phyloP scores from a whole-genome alignment of 2,888 invertebrate genomes.

The Caenorhabditis virilis region DNA sequence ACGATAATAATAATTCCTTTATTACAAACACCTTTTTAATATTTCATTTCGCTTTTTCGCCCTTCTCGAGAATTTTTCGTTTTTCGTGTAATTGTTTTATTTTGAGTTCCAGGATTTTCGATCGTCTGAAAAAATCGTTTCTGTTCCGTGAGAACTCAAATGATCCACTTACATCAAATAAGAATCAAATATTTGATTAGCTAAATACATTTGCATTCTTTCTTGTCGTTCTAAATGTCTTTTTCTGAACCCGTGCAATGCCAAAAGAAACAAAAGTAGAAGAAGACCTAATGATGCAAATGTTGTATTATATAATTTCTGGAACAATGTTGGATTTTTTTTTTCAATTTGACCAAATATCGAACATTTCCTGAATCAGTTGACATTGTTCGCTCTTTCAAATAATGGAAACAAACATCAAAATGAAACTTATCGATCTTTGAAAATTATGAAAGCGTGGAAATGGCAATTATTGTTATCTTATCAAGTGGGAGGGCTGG shows the following conservation, averaged over 20 bases:
- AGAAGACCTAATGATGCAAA: no score
- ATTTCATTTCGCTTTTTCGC: neutral
- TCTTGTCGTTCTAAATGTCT: constrained; percentile 13
- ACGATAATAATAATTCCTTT: no score
- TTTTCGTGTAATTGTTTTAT: constrained; percentile 18
- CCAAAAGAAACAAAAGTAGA: no score
- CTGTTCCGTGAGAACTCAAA: neutral
- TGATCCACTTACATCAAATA: constrained; percentile 15
- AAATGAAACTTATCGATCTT: constrained; percentile 1
- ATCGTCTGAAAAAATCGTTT: constrained; percentile 8
- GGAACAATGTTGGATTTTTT: no score
- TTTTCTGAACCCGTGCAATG: constrained; percentile 14
- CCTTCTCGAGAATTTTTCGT: constrained; percentile 3
- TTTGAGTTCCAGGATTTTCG: constrained; percentile 9
- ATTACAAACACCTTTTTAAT: no score
- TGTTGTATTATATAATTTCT: no score
- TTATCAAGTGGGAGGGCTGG: no score
- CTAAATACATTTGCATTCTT: constrained; percentile 9
- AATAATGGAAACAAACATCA: neutral
- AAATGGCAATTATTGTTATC: no score
- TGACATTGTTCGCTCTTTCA: constrained; percentile 6
- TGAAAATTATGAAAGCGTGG: constrained; percentile 10
- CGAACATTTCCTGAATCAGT: no score
- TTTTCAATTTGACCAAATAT: no score
- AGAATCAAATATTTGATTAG: constrained; percentile 24